Conservation (phyloP, 2,113 vertebrate species). For the Ailurus styani region DNA sequence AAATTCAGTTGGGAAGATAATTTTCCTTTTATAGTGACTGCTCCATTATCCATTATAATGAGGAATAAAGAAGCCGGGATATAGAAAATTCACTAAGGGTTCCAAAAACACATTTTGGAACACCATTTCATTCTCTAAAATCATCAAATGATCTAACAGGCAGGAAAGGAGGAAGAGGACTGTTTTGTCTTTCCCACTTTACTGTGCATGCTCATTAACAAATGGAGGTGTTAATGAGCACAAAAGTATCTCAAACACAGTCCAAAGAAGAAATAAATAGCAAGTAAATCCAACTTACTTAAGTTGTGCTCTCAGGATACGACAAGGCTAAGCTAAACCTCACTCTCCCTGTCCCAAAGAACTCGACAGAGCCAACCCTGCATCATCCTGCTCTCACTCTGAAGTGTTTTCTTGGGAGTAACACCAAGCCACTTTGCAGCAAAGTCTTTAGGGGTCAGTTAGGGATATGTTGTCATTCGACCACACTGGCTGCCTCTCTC, state of each 20-base stretch:
- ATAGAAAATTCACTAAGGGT: conserved; percentile 18
- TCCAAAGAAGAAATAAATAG: conserved; percentile 27
- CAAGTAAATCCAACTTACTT: conserved; percentile 10
- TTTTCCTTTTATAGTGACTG: conserved; percentile 33
- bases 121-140: conserved; percentile 17
- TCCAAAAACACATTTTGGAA: conserved; percentile 43
- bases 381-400: conserved; percentile 52
- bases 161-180: background rate
- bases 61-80: conserved; percentile 53
- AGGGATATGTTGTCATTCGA: conserved; percentile 69
- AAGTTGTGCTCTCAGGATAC: conserved; percentile 2
- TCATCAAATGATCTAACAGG: conserved; percentile 38
- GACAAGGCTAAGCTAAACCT: conserved; percentile 27
- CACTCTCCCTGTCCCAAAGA: conserved; percentile 32
- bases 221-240: conserved; percentile 44
- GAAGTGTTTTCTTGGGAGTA: conserved; percentile 67
- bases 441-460: conserved; percentile 68
- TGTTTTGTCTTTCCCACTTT: background rate
- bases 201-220: background rate
- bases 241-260: background rate
- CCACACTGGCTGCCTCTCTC: conserved; percentile 55
- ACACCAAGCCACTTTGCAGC: conserved; percentile 71
- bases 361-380: conserved; percentile 35
- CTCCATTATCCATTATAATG: conserved; percentile 35
- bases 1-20: conserved; percentile 31